Base-by-base conservation (phyloP, 2,888 invertebrate species). In the Stenolophus ochropezus region DNA sequence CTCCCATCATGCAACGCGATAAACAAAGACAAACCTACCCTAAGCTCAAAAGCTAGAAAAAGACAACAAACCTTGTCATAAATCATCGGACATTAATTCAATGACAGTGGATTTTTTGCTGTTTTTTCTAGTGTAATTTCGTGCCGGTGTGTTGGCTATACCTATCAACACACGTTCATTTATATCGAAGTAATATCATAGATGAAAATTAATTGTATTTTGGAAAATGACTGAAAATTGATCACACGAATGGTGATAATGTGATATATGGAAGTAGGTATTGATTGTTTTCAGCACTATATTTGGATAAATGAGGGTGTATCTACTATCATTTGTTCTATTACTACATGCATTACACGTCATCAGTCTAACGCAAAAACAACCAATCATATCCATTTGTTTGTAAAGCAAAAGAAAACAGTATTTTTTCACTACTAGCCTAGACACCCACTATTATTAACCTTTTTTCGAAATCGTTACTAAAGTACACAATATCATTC, bases 161-260 rank as follows among this genome's bases (percentile, higher is more conserved):
- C 53, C 56, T 76, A 76, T 56, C 53, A 76, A 77, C 65, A 77
- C 77, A 23, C 49, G 49, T 49, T 61, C 61, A 77, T 77, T 77
- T 77, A 49, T 77, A 65, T 76, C 73, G 73, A 77, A 77, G 77
- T 65, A 77, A 77, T 77, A 61, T 61, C 65, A 61, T 77, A 65
- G 77, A 77, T 77, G 77, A 65, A 77, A 77, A 77, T 77, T 77
- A 77, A 77, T 77, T 51, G 65, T 77, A 77, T 77, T 77, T 77
- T 49, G 77, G 65, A 77, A 77, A 77, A 77, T 77, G 61, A 61
- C 77, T 77, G 77, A 77, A 65, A 77, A 61, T 61, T 77, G 77
- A 77, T 77, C 77, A 77, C 21, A 77, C 25, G 61, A 77, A 61
- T 20, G 47, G 77, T 21, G 42, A 77, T 77, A 61, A 77, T 77